Conservation (phyloP, 2,797 vertebrate genomes). For the Hoplostethus atlanticus region DNA sequence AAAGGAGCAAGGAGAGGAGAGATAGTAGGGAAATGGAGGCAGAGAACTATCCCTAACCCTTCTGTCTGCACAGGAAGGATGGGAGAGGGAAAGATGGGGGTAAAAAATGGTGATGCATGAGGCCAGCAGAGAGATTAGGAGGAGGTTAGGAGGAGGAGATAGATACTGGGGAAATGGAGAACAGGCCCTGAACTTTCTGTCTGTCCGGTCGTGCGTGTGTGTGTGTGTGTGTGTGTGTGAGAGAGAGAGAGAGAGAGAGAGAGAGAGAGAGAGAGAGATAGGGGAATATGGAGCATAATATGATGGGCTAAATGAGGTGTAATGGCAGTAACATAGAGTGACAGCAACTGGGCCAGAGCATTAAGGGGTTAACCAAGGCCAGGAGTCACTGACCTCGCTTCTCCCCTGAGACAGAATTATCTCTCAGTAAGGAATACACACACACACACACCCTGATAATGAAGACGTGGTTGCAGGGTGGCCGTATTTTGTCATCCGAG, state of each 20-base stretch:
- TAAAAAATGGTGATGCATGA: constrained; percentile 49
- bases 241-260: constrained; percentile 42
- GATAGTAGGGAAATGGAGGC: constrained; percentile 54
- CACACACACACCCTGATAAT: constrained; percentile 55
- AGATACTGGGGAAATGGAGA: constrained; percentile 63
- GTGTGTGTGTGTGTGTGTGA: constrained; percentile 35
- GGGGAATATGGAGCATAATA: constrained; percentile 74
- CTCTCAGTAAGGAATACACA: constrained; percentile 58
- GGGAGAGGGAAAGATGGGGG: constrained; percentile 41
- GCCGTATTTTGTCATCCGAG: constrained; percentile 64
- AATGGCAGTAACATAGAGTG: constrained; percentile 86
- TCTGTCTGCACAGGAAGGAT: constrained; percentile 55
- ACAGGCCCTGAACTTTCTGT: constrained; percentile 45
- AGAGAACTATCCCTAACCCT: constrained; percentile 45
- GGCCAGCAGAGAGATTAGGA: constrained; percentile 67
- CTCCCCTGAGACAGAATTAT: constrained; percentile 77
- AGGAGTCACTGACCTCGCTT: constrained; percentile 77
- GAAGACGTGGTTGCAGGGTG: constrained; percentile 62
- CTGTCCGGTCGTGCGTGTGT: constrained; percentile 22
- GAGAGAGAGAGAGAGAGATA: constrained; percentile 56
- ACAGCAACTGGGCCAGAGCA: constrained; percentile 81
- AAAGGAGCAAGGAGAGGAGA: constrained; percentile 30
- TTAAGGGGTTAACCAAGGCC: constrained; percentile 84
- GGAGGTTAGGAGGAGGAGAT: constrained; percentile 54
- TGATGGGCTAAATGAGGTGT: constrained; percentile 82